These are phyloP conservation scores for Phyllotreta cruciferae DNA, from an alignment of 2,888 invertebrate genomes.

Conservation along the genomic window DNA sequence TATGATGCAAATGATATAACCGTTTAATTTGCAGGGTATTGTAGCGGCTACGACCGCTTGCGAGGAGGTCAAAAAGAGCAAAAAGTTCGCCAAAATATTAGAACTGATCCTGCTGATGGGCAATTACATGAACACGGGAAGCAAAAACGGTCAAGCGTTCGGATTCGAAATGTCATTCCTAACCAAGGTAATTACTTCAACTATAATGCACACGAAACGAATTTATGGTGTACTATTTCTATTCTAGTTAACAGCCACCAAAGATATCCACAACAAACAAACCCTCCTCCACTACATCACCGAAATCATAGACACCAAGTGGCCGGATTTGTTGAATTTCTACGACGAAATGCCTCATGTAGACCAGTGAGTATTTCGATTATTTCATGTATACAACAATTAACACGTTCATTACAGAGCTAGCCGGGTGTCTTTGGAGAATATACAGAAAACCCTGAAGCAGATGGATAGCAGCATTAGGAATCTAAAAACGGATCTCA, in stretches of 20 bases:
- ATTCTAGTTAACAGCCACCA: slow-evolving; percentile 81
- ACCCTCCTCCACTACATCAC: slow-evolving; percentile 93
- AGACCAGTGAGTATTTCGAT: slow-evolving; percentile 60
- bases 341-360: slow-evolving; percentile 87
- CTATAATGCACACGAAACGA: background rate
- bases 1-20: slow-evolving; percentile 6
- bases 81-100: slow-evolving; percentile 88
- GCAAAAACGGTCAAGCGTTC: slow-evolving; percentile 90
- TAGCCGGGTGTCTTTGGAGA: slow-evolving; percentile 83
- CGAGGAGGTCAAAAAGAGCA: slow-evolving; percentile 88
- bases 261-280: slow-evolving; percentile 90
- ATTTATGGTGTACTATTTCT: slow-evolving; percentile 26
- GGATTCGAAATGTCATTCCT: slow-evolving; percentile 97
- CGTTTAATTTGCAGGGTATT: slow-evolving; percentile 70
- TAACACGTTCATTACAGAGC: slow-evolving; percentile 65
- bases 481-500: slow-evolving; percentile 89
- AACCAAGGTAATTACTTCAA: slow-evolving; percentile 73
- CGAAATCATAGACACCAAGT: slow-evolving; percentile 85
- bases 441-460: slow-evolving; percentile 78
- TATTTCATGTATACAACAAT: background rate
- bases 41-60: slow-evolving; percentile 95
- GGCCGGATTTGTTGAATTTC: slow-evolving; percentile 84
- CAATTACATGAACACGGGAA: slow-evolving; percentile 97
- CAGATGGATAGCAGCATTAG: slow-evolving; percentile 89
- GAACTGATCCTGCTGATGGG: slow-evolving; percentile 90